Evolutionary conservation across 2,797 vertebrate genomes (phyloP), one percentile per base, ranked within the genome.

Genomic region (Lateolabrax maculatus): DNA sequence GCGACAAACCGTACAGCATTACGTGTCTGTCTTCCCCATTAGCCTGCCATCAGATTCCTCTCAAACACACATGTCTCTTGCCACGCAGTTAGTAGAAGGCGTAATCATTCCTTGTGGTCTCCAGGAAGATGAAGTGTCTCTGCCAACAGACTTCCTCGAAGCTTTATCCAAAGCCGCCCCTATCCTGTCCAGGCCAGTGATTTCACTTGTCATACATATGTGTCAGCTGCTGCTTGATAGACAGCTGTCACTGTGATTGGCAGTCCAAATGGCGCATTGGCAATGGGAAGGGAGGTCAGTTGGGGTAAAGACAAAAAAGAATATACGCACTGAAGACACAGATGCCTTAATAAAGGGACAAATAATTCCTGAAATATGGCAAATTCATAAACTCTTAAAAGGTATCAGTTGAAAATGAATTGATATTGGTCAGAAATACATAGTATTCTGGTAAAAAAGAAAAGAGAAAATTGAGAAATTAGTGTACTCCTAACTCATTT

Each of bases 141-240:
- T 34, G 34, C 41, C 36, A 55, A 64, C 52, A 49, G 51, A 57
- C 31, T 44, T 71, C 43, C 69, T 70, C 9, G 15, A 53, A 62
- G 67, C 41, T 65, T 60, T 34, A 34, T 74, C 44, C 34, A 19
- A 10, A 18, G 46, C 39, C 6, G 8, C 27, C 29, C 9, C 16
- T 51, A 34, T 75, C 36, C 62, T 37, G 12, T 68, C 78, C 71
- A 29, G 43, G 21, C 16, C 23, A 21, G 15, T 64, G 57, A 80
- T 77, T 78, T 70, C 31, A 41, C 49, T 41, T 72, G 69, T 80
- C 86, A 73, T 62, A 44, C 23, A 31, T 34, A 41, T n/a, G n/a
- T 71, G 58, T 81, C 76, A 71, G 70, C 75, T 15, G 53, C 29
- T 25, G 34, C 36, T 57, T 80, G 84, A 85, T n/a, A 43, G 78